These are phyloP conservation scores for Helicoverpa zea DNA, from an alignment of 1,140 invertebrate species.

Conservation along the genomic window DNA sequence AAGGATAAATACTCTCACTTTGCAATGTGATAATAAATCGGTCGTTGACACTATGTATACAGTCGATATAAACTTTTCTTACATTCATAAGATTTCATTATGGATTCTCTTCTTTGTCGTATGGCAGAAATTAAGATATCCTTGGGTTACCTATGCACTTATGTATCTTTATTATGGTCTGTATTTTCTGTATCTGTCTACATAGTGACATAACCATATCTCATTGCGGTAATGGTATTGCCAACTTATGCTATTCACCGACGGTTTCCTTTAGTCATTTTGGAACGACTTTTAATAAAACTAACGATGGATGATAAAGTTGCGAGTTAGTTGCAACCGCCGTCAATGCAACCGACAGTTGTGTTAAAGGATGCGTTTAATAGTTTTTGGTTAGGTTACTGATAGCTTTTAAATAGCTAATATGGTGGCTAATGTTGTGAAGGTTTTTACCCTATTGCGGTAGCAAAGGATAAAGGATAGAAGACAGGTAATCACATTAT, in stretches of 20 bases:
- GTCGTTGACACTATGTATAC: no score
- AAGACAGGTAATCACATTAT: no score
- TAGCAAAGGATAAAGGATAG: no score
- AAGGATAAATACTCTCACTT: no score
- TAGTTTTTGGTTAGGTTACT: neutral
- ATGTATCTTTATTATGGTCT: neutral
- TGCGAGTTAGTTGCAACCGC: neutral
- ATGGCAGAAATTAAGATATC: no score
- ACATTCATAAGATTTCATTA: no score
- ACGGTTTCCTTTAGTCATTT: slow-evolving; percentile 12
- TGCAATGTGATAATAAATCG: no score
- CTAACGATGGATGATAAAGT: slow-evolving; percentile 18
- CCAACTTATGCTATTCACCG: slow-evolving; percentile 17
- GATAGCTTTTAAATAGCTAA: no score
- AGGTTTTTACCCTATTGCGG: no score
- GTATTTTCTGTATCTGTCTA: neutral
- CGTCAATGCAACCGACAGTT: neutral
- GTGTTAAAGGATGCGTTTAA: slow-evolving; percentile 17
- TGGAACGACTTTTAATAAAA: slow-evolving; percentile 26
- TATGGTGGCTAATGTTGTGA: no score
- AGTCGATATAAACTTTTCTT: no score
- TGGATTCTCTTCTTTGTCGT: no score
- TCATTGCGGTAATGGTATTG: slow-evolving; percentile 27
- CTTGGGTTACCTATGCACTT: neutral
- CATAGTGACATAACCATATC: slow-evolving; percentile 1